Conservation (phyloP, 2,888 invertebrate genomes). For the Caenorhabditis afra region DNA sequence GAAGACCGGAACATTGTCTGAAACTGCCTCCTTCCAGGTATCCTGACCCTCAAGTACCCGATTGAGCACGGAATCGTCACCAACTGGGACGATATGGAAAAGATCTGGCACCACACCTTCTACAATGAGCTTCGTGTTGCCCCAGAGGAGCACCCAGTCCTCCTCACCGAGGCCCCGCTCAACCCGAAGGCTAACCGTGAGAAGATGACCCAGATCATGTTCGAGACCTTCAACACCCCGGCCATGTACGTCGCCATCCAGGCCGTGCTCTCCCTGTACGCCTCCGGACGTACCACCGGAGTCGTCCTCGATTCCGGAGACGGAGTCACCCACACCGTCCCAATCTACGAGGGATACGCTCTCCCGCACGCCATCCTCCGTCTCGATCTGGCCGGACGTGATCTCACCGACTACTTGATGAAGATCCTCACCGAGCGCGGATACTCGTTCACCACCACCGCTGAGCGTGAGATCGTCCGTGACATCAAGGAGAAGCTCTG, state of each 20-base stretch:
- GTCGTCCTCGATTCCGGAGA: constrained; percentile 91
- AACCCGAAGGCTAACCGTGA: constrained; percentile 96
- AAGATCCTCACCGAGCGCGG: constrained; percentile 82
- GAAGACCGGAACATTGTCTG: background rate
- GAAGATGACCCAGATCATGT: constrained; percentile 94
- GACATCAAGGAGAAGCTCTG: constrained; percentile 95
- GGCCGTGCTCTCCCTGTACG: constrained; percentile 92
- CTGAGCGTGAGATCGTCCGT: constrained; percentile 89
- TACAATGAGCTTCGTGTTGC: constrained; percentile 97
- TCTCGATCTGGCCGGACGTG: constrained; percentile 82
- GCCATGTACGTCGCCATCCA: constrained; percentile 90
- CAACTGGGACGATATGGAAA: constrained; percentile 98
- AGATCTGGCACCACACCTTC: constrained; percentile 99
- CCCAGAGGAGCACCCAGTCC: constrained; percentile 93
- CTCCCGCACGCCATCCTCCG: constrained; percentile 83
- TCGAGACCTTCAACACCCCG: constrained; percentile 88
- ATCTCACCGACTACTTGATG: constrained; percentile 84
- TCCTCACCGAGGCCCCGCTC: constrained; percentile 92
- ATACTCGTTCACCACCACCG: constrained; percentile 81
- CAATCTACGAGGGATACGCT: constrained; percentile 89
- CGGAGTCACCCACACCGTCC: constrained; percentile 88
- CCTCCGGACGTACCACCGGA: constrained; percentile 83
- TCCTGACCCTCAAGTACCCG: constrained; percentile 93
- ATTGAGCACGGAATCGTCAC: constrained; percentile 96
- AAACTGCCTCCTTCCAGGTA: constrained; percentile 81